Conservation (phyloP, 2,797 vertebrate genomes). For the Scolopax rusticola region DNA sequence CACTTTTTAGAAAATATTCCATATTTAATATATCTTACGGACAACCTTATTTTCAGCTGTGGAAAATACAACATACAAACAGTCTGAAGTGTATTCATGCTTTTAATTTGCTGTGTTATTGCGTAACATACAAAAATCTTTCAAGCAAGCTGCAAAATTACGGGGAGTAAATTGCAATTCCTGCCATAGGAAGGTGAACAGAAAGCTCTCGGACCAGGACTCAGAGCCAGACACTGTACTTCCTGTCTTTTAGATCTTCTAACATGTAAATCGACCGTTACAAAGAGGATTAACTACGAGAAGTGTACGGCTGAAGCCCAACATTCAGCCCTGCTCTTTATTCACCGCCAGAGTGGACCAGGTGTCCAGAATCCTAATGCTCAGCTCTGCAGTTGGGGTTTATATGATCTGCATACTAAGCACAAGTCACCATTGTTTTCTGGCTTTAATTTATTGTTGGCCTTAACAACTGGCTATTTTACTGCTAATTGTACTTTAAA, state of each 20-base stretch:
- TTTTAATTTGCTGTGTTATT: constrained; percentile 28
- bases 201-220: constrained; percentile 70
- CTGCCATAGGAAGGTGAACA: constrained; percentile 68
- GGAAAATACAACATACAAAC: not conserved
- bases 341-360: constrained; percentile 57
- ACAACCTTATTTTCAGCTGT: not conserved
- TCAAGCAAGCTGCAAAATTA: constrained; percentile 51
- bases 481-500: constrained; percentile 58
- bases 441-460: constrained; percentile 70
- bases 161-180: constrained; percentile 65
- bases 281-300: constrained; percentile 81
- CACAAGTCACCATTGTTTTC: constrained; percentile 71
- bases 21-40: not conserved
- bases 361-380: constrained; percentile 82
- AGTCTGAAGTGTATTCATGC: constrained; percentile 23
- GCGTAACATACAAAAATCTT: not conserved
- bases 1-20: not conserved
- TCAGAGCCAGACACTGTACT: constrained; percentile 76
- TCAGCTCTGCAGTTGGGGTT: constrained; percentile 53
- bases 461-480: constrained; percentile 62
- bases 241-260: constrained; percentile 81
- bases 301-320: constrained; percentile 73
- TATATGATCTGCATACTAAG: constrained; percentile 77
- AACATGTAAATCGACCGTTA: constrained; percentile 79
- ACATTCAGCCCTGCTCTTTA: constrained; percentile 66